Evolutionary conservation across 1,140 invertebrate genomes (phyloP), one percentile per base, ranked within the genome.

Genomic region (Ylistrum balloti): DNA sequence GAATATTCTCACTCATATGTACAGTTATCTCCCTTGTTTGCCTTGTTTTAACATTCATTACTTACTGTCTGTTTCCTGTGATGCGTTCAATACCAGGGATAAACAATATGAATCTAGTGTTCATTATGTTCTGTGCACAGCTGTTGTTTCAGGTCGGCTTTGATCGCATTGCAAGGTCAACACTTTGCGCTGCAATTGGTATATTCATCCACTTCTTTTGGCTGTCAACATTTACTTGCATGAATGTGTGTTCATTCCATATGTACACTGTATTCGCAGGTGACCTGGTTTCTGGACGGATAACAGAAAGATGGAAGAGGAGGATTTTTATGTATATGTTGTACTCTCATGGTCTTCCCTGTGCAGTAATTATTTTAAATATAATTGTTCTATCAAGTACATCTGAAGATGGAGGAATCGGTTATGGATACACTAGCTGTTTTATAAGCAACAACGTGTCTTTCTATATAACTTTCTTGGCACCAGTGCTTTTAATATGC

Each of bases 21-120:
- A 86, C 89, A 15, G 41, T 88, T 9, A 33, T 94, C 28, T 95
- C 94, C 0, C 35, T 94, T 0, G 20, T 93, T 9, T 92, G 90
- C 87, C 90, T 95, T 7, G 1, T 92, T 0, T 17, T 94, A 20
- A 91, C 92, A 13, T 91, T 94, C 56, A 86, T 93, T 0, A 94
- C 93, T 0, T 94, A 94, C 35, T 89, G 85, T 41, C 33, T 92
- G 0, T 94, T 94, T 48, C 48, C 92, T 22, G 85, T 85, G 15
- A 90, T 95, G 3, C 33, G 93, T 32, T 93, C 94, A 0, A 32
- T 94, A 33, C 94, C 94, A 0, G 94, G 94, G 0, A 92, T 92
- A 38, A 94, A 93, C 88, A 94, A 92, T 33, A 94, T 94, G 92
- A 88, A 87, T 85, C 89, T 95, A 15, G 89, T 92, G 11, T 38